Evolutionary conservation across 2,113 vertebrate genomes (phyloP), one percentile per base, ranked within the genome.

Genomic region (Glaucidium brasilianum): DNA sequence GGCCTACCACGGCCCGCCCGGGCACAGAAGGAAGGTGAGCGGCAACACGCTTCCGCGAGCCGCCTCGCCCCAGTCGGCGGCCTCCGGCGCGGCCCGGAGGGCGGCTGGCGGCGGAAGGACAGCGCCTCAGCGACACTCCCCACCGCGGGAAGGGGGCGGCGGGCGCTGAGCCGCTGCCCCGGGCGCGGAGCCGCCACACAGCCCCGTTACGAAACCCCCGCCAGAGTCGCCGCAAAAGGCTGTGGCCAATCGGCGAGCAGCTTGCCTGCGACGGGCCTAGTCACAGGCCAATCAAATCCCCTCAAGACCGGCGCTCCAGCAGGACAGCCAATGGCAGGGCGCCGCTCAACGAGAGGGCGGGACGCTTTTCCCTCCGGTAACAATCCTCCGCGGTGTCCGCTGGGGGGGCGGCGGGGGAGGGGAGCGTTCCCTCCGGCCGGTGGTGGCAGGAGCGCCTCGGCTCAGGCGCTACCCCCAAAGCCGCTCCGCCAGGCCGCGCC

Each of bases 321-420:
- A 5, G 19, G 8, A 6, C 39, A 39, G 63, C 79, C 94, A 88
- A 82, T 92, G 16, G 73, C 10, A 20, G 47, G 14, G 41, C 39
- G 20, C 4, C 1, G 25, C 14, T 35, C 4, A 1, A 5, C 3
- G 14, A 30, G 52, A 0, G 35, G 71, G 59, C 19, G 50, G 52
- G 58, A 18, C 53, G 15, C 9, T 15, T 4, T 3, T 41, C 3
- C 1, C 11, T 15, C 35, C 6, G 4, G 3, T 27, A 26, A 6
- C 2, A 19, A 14, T 11, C 59, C 73, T 37, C 41, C 21, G 12
- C 49, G 14, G 78, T 43, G 41, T 43, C 41, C 41, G 41, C 41
- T 15, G 35, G 39, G 53, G 41, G 35, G 32, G 49, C 17, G 16
- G 56, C 8, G 27, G 32, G 1, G 26, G 9, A 11, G 25, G 11